Base-by-base conservation (phyloP, 2,888 invertebrate species). In the Apamea anceps region DNA sequence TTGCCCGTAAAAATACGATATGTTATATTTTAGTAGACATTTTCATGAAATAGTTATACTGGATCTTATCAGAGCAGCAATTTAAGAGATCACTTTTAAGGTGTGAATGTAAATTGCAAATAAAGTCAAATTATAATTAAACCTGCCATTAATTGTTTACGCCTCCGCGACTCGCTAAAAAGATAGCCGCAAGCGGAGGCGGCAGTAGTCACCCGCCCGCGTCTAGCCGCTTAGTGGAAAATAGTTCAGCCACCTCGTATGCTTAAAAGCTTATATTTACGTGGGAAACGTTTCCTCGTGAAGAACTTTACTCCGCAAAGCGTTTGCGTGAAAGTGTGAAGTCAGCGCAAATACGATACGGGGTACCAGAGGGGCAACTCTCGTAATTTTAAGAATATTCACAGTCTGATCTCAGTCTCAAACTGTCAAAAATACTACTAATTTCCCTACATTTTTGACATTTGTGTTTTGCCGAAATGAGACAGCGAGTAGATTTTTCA, bases 211-310 rank as follows among this genome's bases (percentile, higher is more conserved):
- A 79, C 45, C 21, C 21, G n/a, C 48, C 12, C 32, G 12, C 12
- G 48, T 48, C 57, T 66, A 57, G n/a, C 67, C 18, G 25, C 18
- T 48, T 25, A 8, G 8, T 18, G 18, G 28, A 79, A 78, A 78
- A 67, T 78, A 51, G 78, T 60, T 78, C 78, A 60, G 37, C 79
- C 18, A 28, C 37, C 67, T n/a, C 45, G 67, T 10, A 67, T 28
- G 48, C 37, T 12, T 45, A 12, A 12, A 45, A 45, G 12, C 45
- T 45, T 45, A 45, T 1, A 45, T 45, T 45, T 12, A 45, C 12
- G 45, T 45, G 45, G 45, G 1, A 12, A 45, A 45, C 1, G 45
- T 45, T 45, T 12, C 45, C 62, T 70, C 42, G 62, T 79, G 80
- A 51, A 70, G 37, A 37, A 5, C 37, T 1, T 13, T 79, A 6